Conservation (phyloP, 2,113 vertebrate genomes). For the Salminus brasiliensis region DNA sequence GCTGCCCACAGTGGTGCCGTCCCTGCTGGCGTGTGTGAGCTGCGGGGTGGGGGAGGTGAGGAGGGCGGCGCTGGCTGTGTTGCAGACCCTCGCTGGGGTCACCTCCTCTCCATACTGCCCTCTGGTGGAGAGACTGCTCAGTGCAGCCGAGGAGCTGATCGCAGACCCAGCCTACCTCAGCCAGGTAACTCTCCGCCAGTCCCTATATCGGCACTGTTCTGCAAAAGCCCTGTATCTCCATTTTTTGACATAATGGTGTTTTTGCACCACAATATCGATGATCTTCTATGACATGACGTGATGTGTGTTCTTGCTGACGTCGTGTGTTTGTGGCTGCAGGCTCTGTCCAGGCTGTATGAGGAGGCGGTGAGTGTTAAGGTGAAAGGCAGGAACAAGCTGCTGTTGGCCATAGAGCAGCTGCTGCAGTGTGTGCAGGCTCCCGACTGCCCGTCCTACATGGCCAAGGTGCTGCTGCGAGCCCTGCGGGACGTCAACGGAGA, state of each 20-base stretch:
- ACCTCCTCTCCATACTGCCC: constrained; percentile 74
- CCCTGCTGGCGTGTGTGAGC: constrained; percentile 84
- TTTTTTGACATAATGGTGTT: too few relatives aligned
- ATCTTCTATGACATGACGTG: too few relatives aligned
- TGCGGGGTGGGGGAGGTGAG: constrained; percentile 86
- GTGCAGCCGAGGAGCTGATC: constrained; percentile 84
- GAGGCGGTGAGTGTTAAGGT: constrained; percentile 60
- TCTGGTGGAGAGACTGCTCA: constrained; percentile 77
- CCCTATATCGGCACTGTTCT: background rate
- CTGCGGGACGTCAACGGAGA: constrained; percentile 79
- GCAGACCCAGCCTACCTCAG: constrained; percentile 83
- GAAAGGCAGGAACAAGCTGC: constrained; percentile 70
- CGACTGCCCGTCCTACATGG: constrained; percentile 82
- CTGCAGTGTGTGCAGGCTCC: constrained; percentile 72
- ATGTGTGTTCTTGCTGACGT: background rate
- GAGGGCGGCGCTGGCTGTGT: constrained; percentile 78
- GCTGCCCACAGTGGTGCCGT: constrained; percentile 76
- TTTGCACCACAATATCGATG: too few relatives aligned
- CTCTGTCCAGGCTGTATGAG: constrained; percentile 77
- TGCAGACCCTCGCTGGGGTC: constrained; percentile 73
- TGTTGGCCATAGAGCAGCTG: constrained; percentile 75
- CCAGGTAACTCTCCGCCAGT: constrained; percentile 73
- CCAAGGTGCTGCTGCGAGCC: constrained; percentile 77
- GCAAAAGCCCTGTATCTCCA: too few relatives aligned
- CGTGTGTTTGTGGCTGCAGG: constrained; percentile 66